Base-by-base conservation (phyloP, 2,888 invertebrate genomes). In the Slavum lentiscoides region DNA sequence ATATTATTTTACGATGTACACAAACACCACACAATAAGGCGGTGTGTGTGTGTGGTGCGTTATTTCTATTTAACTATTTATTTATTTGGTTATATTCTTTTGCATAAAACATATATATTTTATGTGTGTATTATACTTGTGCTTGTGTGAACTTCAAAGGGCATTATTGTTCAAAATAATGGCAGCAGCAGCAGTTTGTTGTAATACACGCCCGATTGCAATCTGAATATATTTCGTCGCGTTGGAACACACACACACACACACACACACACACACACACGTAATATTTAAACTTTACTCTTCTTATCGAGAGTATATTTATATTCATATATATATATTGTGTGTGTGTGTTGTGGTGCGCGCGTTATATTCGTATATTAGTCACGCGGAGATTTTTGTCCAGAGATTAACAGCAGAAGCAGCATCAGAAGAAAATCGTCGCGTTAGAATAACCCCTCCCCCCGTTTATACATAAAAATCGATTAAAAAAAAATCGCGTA, bases 51-150 rank as follows among this genome's bases (percentile, higher is more conserved):
- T 43, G 39, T 21, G 43, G n/a, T 43, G 43, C 7, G 58, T 43
- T 59, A 75, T 75, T 75, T 75, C 43, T 58, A 39, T 64, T 74
- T 58, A 74, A 15, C 75, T 67, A 74, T 67, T 58, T 75, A 66
- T 66, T 64, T 74, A 72, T 39, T 70, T 73, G 43, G 21, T 73
- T 61, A 67, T 43, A 43, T 68, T 59, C n/a, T 70, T 70, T 74
- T 58, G 64, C 66, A 74, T 74, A 58, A 67, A 75, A 75, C 23
- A 67, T 70, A 17, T 9, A 43, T n/a, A 9, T 43, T 4, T 43
- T 1, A 43, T 9, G 9, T 4, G 30, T 30, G 30, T 30, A 30
- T 30, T 30, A 30, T 30, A 30, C 30, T 30, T 30, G 9, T 43
- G 55, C 49, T 49, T 15, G 49, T 19, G 58, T 43, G 19, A 67